phyloP scores from a whole-genome alignment of 2,797 vertebrate genomes.

The Darevskia nairensis region DNA sequence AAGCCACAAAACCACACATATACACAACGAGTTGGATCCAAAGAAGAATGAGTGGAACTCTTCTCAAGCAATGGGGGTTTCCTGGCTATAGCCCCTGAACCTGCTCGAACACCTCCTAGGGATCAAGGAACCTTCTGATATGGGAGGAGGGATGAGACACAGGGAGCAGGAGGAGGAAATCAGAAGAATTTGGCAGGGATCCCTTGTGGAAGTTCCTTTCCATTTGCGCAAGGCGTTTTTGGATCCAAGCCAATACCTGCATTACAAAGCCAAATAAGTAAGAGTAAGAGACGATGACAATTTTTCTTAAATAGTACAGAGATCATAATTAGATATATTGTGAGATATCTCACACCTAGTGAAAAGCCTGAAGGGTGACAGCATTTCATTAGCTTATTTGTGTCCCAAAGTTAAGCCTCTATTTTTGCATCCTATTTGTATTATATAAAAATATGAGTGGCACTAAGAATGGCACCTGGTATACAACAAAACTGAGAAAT shows the following conservation, averaged over 20 bases:
- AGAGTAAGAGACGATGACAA: neutral
- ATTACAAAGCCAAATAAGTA: neutral
- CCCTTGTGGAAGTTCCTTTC: neutral
- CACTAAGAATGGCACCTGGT: constrained; percentile 35
- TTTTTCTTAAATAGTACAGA: constrained; percentile 10
- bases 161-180: neutral
- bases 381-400: neutral
- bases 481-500: constrained; percentile 51
- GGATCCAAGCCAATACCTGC: neutral
- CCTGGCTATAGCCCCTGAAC: neutral
- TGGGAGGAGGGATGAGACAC: neutral
- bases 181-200: neutral
- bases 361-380: neutral
- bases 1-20: neutral
- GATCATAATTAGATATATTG: neutral
- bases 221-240: neutral
- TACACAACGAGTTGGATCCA: neutral
- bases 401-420: neutral
- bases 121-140: neutral
- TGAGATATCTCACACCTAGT: constrained; percentile 10
- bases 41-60: neutral
- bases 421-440: constrained; percentile 38
- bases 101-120: neutral
- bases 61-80: neutral
- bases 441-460: constrained; percentile 34